Evolutionary conservation across 2,797 vertebrate species (phyloP), one percentile per base, ranked within the genome.

Genomic region (Esox lucius): DNA sequence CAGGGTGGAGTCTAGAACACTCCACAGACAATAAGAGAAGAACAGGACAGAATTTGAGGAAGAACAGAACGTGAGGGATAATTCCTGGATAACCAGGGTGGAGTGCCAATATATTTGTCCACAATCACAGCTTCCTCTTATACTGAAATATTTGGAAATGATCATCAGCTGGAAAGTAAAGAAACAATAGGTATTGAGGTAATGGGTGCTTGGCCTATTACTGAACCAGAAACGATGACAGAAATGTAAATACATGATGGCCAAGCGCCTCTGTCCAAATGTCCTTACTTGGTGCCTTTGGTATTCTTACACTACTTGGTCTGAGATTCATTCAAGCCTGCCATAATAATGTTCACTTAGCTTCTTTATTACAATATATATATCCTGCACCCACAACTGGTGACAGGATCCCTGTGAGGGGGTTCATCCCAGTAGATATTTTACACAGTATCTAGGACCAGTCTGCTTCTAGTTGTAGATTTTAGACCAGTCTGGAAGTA

Each of bases 211-310:
- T 81, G 75, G 83, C 74, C 82, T 84, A 48, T 81, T 85, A 56
- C 74, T 90, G 89, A 90, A 75, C 69, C 84, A 89, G 83, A 85
- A 87, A 90, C 87, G 90, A 91, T 88, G 87, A 86, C 70, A 78
- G 77, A 91, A 88, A 92, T 89, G 88, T 91, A 90, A 93, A 93
- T 89, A 92, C 49, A 33, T 56, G 42, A 78, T 73, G 83, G 48
- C 71, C 17, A 68, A 78, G 84, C 73, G 66, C 73, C 85, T 88
- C 28, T 19, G 26, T 84, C 71, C 87, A 87, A 85, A 77, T 89
- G 88, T 90, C 85, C 87, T 81, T 83, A 81, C 84, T 87, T 81
- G 77, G 83, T 73, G 73, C 69, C 70, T 5, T 66, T 67, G 71
- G 78, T 84, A 85, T 82, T 73, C 22, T 24, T 61, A 61, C 42